Conservation (phyloP, 2,888 invertebrate species). For the Acleris laterana region DNA sequence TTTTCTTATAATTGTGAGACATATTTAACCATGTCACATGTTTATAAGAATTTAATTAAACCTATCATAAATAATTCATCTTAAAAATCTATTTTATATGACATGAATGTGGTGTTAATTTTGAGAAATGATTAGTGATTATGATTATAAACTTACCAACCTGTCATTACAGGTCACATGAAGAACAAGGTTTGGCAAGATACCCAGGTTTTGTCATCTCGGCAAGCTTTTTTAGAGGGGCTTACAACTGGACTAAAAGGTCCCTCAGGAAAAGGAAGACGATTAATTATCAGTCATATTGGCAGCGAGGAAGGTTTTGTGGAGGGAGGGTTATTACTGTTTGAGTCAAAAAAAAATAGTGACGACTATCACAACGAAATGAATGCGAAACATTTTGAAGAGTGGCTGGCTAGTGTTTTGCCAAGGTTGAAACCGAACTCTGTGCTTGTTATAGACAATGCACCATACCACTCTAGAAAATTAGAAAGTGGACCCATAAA, state of each 20-base stretch:
- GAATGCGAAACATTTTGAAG: slow-evolving; percentile 16
- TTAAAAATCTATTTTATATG: too few species aligned
- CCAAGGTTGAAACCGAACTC: slow-evolving; percentile 13
- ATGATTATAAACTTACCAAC: slow-evolving; percentile 1
- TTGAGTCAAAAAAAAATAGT: slow-evolving; percentile 4
- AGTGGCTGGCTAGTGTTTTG: slow-evolving; percentile 18
- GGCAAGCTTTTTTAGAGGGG: slow-evolving; percentile 13
- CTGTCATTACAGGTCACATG: neutral
- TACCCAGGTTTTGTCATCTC: slow-evolving; percentile 7
- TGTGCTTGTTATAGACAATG: neutral
- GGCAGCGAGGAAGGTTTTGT: slow-evolving; percentile 1
- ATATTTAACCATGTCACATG: neutral
- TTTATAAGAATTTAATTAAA: too few species aligned
- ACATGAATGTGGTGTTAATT: too few species aligned
- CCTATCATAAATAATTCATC: too few species aligned
- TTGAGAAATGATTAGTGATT: too few species aligned
- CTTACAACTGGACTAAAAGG: slow-evolving; percentile 6
- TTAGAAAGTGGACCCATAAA: slow-evolving; percentile 3
- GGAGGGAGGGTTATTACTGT: neutral
- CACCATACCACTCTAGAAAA: slow-evolving; percentile 4
- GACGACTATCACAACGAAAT: slow-evolving; percentile 10
- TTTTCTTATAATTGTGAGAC: neutral
- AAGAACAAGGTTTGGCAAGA: slow-evolving; percentile 16
- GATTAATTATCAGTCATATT: slow-evolving; percentile 4
- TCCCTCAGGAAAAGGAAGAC: slow-evolving; percentile 5